Percentiles rank a stretch among this genome's conserved stretches.
Conservation (phyloP, 2,113 vertebrate genomes). For the Megaceryle torquata region DNA sequence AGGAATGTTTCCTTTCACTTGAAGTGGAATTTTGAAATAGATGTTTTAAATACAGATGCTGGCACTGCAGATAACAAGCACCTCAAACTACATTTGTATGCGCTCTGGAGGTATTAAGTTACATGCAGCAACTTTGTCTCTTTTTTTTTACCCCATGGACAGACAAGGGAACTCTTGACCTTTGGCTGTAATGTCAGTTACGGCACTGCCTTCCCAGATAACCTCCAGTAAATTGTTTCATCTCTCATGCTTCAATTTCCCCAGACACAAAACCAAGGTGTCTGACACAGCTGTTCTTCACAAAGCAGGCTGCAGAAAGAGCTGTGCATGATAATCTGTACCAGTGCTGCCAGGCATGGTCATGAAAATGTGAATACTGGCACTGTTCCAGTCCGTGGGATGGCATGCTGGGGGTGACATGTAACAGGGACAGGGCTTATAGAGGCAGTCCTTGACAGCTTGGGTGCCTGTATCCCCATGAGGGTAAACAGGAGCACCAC, state of each 20-base stretch:
- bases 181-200: background rate
- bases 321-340: background rate
- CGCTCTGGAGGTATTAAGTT: background rate
- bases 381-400: background rate
- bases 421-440: background rate
- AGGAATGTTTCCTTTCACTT: background rate
- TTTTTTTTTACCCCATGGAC: background rate
- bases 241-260: background rate
- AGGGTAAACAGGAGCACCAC: background rate
- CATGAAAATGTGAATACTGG: background rate
- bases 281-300: background rate
- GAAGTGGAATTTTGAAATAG: background rate
- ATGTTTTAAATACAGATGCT: background rate
- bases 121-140: background rate
- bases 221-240: background rate
- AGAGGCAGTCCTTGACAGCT: background rate
- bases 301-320: background rate
- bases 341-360: accelerated
- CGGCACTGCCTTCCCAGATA: background rate
- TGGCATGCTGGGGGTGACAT: background rate
- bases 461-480: background rate
- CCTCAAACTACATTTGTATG: accelerated
- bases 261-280: background rate
- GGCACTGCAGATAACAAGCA: background rate
- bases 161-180: background rate